phyloP scores from a whole-genome alignment of 2,888 invertebrate species.

The Anarsia innoxiella region DNA sequence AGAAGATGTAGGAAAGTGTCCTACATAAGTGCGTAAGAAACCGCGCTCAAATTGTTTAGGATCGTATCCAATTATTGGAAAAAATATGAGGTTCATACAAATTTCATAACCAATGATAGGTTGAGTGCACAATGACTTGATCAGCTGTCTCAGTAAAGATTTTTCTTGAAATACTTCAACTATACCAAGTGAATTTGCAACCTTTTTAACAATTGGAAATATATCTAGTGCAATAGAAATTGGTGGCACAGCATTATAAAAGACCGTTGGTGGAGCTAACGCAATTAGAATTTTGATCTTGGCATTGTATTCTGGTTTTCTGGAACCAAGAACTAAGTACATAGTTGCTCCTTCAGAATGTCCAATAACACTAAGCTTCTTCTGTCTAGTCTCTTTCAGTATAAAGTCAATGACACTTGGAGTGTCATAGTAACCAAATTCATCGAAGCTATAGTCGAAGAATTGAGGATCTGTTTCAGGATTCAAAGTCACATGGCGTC shows the following conservation, averaged over 20 bases:
- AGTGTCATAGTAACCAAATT: constrained; percentile 80
- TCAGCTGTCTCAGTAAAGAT: constrained; percentile 10
- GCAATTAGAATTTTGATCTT: constrained; percentile 68
- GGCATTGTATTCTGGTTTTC: constrained; percentile 68
- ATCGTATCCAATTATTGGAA: constrained; percentile 64
- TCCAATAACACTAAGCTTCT: constrained; percentile 76
- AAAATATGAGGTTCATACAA: constrained; percentile 35
- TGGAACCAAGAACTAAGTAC: constrained; percentile 68
- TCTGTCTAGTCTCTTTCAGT: constrained; percentile 49
- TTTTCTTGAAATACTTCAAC: constrained; percentile 26
- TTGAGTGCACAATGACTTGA: not conserved
- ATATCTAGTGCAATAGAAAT: constrained; percentile 29
- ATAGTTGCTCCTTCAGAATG: constrained; percentile 79
- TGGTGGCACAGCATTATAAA: constrained; percentile 40
- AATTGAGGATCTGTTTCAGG: constrained; percentile 41
- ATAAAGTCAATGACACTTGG: constrained; percentile 72
- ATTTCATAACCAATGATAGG: not conserved
- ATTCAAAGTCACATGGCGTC: constrained; percentile 56
- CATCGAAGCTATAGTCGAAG: constrained; percentile 78
- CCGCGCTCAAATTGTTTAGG: constrained; percentile 67
- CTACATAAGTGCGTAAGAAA: constrained; percentile 26
- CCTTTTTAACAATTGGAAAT: constrained; percentile 32
- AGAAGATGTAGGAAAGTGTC: constrained; percentile 29
- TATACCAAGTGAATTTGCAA: constrained; percentile 42
- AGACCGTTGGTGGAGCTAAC: constrained; percentile 71